Evolutionary conservation across 2,113 vertebrate genomes (phyloP).

Genomic region (Dermatemys mawii): DNA sequence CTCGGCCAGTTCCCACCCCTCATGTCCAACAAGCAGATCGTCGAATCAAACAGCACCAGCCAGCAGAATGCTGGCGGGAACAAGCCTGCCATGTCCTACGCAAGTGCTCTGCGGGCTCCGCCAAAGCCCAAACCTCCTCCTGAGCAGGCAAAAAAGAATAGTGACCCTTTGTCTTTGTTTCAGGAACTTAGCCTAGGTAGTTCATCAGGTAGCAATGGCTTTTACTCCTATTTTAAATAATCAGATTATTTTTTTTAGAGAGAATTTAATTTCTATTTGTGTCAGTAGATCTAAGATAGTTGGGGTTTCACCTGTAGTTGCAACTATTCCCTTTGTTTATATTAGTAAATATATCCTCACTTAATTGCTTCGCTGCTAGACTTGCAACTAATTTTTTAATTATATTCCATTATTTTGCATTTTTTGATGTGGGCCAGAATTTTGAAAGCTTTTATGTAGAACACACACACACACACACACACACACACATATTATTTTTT

Average conservation of each 20-base stretch:
- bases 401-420: slow-evolving; percentile 82
- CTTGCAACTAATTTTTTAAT: slow-evolving; percentile 83
- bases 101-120: slow-evolving; percentile 95
- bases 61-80: slow-evolving; percentile 75
- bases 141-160: slow-evolving; percentile 97
- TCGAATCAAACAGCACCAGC: slow-evolving; percentile 81
- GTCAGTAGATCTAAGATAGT: slow-evolving; percentile 83
- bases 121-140: slow-evolving; percentile 95
- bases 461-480: slow-evolving; percentile 75
- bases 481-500: slow-evolving; percentile 76
- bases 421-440: slow-evolving; percentile 82
- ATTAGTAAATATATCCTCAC: slow-evolving; percentile 80
- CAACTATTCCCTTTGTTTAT: slow-evolving; percentile 80
- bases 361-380: slow-evolving; percentile 87
- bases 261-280: slow-evolving; percentile 89
- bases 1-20: slow-evolving; percentile 98
- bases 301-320: slow-evolving; percentile 79
- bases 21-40: slow-evolving; percentile 92
- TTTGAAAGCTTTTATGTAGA: slow-evolving; percentile 84
- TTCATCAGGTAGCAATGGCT: slow-evolving; percentile 98
- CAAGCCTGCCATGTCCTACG: slow-evolving; percentile 97
- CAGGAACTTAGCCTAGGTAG: slow-evolving; percentile 99
- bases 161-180: slow-evolving; percentile 95
- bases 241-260: slow-evolving; percentile 85
- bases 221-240: slow-evolving; percentile 99